phyloP scores from a whole-genome alignment of 2,888 invertebrate species.

The Sialis lutaria region DNA sequence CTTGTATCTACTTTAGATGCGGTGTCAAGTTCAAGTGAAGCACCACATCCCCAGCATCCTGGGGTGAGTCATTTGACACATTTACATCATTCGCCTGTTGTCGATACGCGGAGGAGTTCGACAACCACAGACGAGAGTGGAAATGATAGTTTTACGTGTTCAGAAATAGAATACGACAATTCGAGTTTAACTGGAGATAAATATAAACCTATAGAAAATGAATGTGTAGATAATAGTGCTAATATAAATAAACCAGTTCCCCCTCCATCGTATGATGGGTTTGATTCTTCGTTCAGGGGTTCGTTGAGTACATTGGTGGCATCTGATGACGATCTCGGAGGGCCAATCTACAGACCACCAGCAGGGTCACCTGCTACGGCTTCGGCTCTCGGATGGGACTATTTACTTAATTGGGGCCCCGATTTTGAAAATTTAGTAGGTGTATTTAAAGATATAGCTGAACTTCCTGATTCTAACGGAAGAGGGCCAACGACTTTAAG shows the following conservation, averaged over 20 bases:
- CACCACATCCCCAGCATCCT: slow-evolving; percentile 47
- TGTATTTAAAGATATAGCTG: slow-evolving; percentile 91
- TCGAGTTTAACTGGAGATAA: slow-evolving; percentile 70
- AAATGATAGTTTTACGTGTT: slow-evolving; percentile 95
- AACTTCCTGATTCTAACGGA: slow-evolving; percentile 70
- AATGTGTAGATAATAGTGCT: slow-evolving; percentile 17
- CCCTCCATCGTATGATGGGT: slow-evolving; percentile 72
- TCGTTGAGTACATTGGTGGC: slow-evolving; percentile 87
- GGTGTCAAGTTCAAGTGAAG: slow-evolving; percentile 80
- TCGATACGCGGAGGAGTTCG: slow-evolving; percentile 56
- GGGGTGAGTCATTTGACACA: slow-evolving; percentile 49
- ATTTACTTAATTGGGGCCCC: slow-evolving; percentile 88
- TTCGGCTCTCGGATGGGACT: slow-evolving; percentile 82
- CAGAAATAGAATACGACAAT: slow-evolving; percentile 93
- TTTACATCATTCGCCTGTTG: slow-evolving; percentile 54
- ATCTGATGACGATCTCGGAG: slow-evolving; percentile 78
- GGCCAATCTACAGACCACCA: slow-evolving; percentile 59
- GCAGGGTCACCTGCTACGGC: slow-evolving; percentile 59
- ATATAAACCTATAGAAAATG: slow-evolving; percentile 23
- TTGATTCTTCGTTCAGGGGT: slow-evolving; percentile 86
- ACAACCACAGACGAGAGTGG: slow-evolving; percentile 84
- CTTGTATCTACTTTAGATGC: slow-evolving; percentile 84
- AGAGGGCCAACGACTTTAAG: slow-evolving; percentile 56
- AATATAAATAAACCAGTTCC: slow-evolving; percentile 23
- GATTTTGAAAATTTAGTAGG: slow-evolving; percentile 91